Evolutionary conservation across 2,797 vertebrate species (phyloP).

Genomic region (Malacoraja senta): DNA sequence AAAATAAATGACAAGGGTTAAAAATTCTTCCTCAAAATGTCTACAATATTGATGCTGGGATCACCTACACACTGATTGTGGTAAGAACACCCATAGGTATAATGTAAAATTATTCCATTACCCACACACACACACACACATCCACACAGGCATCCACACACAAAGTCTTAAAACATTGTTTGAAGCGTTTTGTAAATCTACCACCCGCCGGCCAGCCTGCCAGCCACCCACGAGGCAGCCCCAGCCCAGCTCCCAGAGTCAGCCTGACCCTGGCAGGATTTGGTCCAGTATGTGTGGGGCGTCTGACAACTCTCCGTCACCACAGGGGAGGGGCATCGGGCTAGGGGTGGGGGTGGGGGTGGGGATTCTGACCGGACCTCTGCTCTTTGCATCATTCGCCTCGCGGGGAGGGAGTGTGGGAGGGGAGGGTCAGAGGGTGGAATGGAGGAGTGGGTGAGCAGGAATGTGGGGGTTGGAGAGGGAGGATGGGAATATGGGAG

Average conservation of each 20-base stretch:
- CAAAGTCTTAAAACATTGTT: constrained; percentile 14
- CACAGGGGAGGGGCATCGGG: too few relatives aligned
- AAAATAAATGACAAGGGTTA: not conserved
- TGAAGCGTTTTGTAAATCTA: constrained; percentile 34
- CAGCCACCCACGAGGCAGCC: not conserved
- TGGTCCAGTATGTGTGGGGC: constrained; percentile 9
- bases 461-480: not conserved
- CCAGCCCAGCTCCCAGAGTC: not conserved
- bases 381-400: too few relatives aligned
- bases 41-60: constrained; percentile 3
- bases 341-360: too few relatives aligned
- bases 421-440: too few relatives aligned
- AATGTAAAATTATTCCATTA: constrained; percentile 1
- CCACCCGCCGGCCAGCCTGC: not conserved
- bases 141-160: too few relatives aligned
- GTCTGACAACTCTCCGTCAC: not conserved
- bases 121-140: not conserved
- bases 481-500: not conserved
- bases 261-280: not conserved
- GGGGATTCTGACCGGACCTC: too few relatives aligned
- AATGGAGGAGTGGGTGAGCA: too few relatives aligned
- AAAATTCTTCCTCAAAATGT: not conserved
- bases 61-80: constrained; percentile 1
- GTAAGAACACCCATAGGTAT: constrained; percentile 21
- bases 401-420: not conserved